Base-by-base conservation (phyloP, 2,113 vertebrate species). In the Neofelis nebulosa region DNA sequence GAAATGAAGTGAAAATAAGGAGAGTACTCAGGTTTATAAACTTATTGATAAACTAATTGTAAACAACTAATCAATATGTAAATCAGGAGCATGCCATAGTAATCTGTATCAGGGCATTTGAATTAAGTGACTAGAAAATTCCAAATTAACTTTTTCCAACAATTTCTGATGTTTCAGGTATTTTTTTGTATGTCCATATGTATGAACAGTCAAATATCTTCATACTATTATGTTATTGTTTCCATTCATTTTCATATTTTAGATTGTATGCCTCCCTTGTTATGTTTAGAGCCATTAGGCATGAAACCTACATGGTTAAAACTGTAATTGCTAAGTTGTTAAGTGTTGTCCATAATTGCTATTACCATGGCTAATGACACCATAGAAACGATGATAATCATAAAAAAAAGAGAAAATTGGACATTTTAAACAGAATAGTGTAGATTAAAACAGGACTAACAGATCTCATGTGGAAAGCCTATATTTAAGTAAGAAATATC, bases 361-460 rank as follows among this genome's bases (percentile, higher is more conserved):
- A 78, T 98, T 97, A 73, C 89, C 74, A 81, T 89, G 95, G 76
- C 83, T 98, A 98, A 98, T 87, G 86, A 92, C 89, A 95, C 66
- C 15, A 71, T 92, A 96, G 94, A 98, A 98, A 98, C 80, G 21
- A 90, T 48, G 0, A 38, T 97, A 97, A 94, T 23, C 66, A 94
- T 63, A 91, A 96, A 66, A 45, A 98, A 98, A 80, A 97, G 84
- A 86, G 48, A 48, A 98, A 98, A 97, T 93, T 96, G 82, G 92
- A 69, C 98, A 97, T 98, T 98, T 98, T 98, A 98, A 98, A 96
- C 61, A 97, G 76, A 97, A 66, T 97, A 97, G 96, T 98, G 36
- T 74, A 98, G 94, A 97, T 98, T 98, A 98, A 98, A 98, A 96
- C 36, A 95, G 41, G 79, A 89, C 84, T 98, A 98, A 98, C 91